Conservation (phyloP, 2,113 vertebrate genomes). For the Mastomys coucha region DNA sequence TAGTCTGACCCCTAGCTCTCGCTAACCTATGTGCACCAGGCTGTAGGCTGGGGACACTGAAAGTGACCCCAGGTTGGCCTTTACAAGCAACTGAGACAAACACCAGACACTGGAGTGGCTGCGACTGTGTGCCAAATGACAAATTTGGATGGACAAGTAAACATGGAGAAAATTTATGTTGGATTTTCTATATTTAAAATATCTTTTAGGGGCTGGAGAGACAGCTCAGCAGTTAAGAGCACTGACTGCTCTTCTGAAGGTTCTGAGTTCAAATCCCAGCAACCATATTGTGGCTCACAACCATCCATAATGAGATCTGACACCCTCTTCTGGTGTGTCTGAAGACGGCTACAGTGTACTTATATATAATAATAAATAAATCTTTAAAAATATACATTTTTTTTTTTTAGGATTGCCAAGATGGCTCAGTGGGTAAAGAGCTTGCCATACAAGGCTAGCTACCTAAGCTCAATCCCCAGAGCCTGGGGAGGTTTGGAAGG, state of each 20-base stretch:
- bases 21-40: not conserved
- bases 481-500: not conserved
- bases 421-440: not conserved
- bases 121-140: not conserved
- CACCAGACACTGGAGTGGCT: not conserved
- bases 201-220: not conserved
- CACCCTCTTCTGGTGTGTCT: too few relatives aligned
- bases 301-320: too few relatives aligned
- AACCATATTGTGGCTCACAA: too few relatives aligned
- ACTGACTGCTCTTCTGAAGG: too few relatives aligned
- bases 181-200: conserved; percentile 26
- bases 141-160: not conserved
- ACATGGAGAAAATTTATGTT: not conserved
- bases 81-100: conserved; percentile 24
- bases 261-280: too few relatives aligned
- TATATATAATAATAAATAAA: too few relatives aligned
- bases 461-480: not conserved
- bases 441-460: too few relatives aligned
- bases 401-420: too few relatives aligned
- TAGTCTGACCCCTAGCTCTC: not conserved
- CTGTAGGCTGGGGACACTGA: not conserved
- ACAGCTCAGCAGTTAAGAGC: not conserved
- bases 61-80: not conserved
- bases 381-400: too few relatives aligned
- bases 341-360: too few relatives aligned